Evolutionary conservation across 1,140 invertebrate genomes (phyloP).

Genomic region (Rhopalosiphum padi): DNA sequence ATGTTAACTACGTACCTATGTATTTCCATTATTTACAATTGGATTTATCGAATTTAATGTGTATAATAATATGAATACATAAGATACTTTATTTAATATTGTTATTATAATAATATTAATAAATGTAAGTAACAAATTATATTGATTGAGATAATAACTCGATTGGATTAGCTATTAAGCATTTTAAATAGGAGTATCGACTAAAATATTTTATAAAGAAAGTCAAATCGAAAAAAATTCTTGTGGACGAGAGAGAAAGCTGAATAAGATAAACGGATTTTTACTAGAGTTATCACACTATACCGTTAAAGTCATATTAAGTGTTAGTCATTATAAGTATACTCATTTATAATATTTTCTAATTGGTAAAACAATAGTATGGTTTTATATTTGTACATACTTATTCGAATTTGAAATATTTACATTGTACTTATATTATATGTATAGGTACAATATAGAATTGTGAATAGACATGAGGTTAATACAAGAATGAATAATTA

Average conservation of each 20-base stretch:
- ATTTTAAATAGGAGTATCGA: not conserved
- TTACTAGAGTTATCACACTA: not conserved
- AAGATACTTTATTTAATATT: not conserved
- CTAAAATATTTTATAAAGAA: constrained; percentile 10
- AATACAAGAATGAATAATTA: not conserved
- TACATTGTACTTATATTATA: not conserved
- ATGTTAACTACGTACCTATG: not conserved
- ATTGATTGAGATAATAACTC: not conserved
- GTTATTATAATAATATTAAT: not conserved
- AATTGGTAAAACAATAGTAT: not conserved
- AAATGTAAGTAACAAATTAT: not conserved
- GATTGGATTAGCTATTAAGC: not conserved
- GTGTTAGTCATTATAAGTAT: not conserved
- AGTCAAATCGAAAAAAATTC: not conserved
- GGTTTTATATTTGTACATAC: not conserved
- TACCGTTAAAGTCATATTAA: not conserved
- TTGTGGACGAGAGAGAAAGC: constrained; percentile 11
- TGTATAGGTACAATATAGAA: too few species aligned
- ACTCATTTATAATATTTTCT: not conserved
- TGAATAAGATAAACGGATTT: constrained; percentile 20
- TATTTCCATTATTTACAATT: not conserved
- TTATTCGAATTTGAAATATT: not conserved
- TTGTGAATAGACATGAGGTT: not conserved
- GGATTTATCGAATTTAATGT: not conserved
- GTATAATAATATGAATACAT: not conserved